A percentile compares a stretch with the other conserved stretches of the same genome.
Conservation (phyloP, 2,797 vertebrate species). For the Oreonectes daqikongensis region DNA sequence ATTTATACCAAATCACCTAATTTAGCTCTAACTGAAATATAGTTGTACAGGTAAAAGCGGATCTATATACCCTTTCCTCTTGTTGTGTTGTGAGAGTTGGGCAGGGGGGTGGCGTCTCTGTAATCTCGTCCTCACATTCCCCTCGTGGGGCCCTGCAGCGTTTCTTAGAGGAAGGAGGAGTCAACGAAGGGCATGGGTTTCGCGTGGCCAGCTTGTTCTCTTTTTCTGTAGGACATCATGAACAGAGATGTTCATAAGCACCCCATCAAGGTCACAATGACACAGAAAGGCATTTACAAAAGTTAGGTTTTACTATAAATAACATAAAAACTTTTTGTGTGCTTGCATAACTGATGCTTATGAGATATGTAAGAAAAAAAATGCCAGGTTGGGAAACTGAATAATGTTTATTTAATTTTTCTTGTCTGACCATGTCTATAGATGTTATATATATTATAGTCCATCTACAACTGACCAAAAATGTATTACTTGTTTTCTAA, state of each 20-base stretch:
- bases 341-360: not conserved
- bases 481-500: too few relatives aligned
- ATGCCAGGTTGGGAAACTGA: not conserved
- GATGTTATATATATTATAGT: not conserved
- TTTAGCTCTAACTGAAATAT: not conserved
- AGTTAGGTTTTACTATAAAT: not conserved
- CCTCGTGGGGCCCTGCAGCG: conserved; percentile 59
- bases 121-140: conserved; percentile 68
- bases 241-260: not conserved
- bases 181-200: conserved; percentile 44
- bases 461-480: not conserved
- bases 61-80: conserved; percentile 63
- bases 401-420: not conserved
- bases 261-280: not conserved
- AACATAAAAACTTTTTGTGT: not conserved
- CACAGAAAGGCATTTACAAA: not conserved
- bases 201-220: conserved; percentile 64
- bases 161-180: conserved; percentile 69
- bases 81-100: conserved; percentile 46
- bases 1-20: not conserved
- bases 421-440: too few relatives aligned
- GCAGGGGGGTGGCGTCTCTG: conserved; percentile 56
- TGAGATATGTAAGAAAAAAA: too few relatives aligned
- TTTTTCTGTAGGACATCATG: conserved; percentile 56
- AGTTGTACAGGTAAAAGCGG: not conserved